Percentiles rank a stretch among this genome's conserved stretches.
These are phyloP conservation scores for Diadema setosum DNA, from an alignment of 35 echinoderm and acorn worm species.

Conservation along the genomic window DNA sequence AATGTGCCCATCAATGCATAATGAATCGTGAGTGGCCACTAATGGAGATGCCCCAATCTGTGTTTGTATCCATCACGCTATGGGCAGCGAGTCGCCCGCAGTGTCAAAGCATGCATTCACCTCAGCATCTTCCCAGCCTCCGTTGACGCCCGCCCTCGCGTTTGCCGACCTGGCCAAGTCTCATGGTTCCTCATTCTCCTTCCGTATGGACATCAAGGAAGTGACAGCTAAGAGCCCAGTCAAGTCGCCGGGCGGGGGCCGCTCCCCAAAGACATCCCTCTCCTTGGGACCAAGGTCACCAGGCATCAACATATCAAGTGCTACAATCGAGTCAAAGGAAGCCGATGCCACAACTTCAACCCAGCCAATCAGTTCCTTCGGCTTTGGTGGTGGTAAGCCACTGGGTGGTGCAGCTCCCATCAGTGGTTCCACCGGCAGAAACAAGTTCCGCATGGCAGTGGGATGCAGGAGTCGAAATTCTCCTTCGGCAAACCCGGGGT, in stretches of 20 bases:
- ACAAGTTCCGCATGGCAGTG: conserved; percentile 17
- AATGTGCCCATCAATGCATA: too few relatives aligned
- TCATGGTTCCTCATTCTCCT: conserved; percentile 50
- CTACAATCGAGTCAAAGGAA: too few relatives aligned
- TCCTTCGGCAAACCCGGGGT: conserved; percentile 27
- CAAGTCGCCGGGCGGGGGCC: conserved; percentile 50
- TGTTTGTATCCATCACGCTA: too few relatives aligned
- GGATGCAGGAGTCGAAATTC: conserved; percentile 58
- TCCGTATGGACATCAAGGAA: conserved; percentile 52
- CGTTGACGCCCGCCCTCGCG: neutral
- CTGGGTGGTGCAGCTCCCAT: neutral
- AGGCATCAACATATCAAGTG: too few relatives aligned
- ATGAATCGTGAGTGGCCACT: too few relatives aligned
- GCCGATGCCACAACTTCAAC: neutral
- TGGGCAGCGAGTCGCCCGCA: too few relatives aligned
- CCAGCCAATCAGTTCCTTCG: neutral
- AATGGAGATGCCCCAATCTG: too few relatives aligned
- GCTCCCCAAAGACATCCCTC: neutral
- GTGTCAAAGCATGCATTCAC: too few relatives aligned
- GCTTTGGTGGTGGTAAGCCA: neutral
- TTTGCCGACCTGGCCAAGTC: conserved; percentile 68
- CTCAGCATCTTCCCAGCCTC: neutral
- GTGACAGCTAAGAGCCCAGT: too few relatives aligned
- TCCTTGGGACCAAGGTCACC: neutral
- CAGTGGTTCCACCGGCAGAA: neutral